Evolutionary conservation across 2,888 invertebrate genomes (phyloP).

Genomic region (Drosophila leonis): DNA sequence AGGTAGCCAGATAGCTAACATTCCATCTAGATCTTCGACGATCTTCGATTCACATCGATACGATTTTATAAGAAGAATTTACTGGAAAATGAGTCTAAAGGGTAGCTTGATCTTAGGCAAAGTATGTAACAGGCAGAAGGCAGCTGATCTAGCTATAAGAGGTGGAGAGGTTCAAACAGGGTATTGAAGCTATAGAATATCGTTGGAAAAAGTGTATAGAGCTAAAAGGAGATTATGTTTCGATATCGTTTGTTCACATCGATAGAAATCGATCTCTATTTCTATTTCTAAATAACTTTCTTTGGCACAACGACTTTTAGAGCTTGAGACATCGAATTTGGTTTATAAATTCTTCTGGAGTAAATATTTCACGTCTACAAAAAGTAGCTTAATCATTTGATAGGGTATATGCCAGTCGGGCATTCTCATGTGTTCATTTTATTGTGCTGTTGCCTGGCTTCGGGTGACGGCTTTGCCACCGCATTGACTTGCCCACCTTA

Average conservation of each 20-base stretch:
- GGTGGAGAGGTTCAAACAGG: no score
- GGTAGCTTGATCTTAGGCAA: neutral
- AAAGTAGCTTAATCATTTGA: neutral
- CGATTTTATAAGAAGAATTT: neutral
- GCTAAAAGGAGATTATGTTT: no score
- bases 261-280: no score
- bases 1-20: constrained; percentile 60
- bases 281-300: no score
- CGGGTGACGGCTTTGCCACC: constrained; percentile 81
- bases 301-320: neutral
- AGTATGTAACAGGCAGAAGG: neutral
- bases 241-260: neutral
- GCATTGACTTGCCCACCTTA: constrained; percentile 84
- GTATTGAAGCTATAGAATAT: no score
- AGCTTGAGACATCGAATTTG: neutral
- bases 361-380: neutral
- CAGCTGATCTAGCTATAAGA: no score
- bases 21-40: constrained; percentile 61
- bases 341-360: neutral
- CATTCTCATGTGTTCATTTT: constrained; percentile 7
- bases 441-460: constrained; percentile 33
- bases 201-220: no score
- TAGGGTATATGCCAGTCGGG: neutral
- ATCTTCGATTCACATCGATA: constrained; percentile 60
- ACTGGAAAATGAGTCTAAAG: neutral